Conservation (phyloP, 1,140 invertebrate species). For the Monomorium pharaonis region DNA sequence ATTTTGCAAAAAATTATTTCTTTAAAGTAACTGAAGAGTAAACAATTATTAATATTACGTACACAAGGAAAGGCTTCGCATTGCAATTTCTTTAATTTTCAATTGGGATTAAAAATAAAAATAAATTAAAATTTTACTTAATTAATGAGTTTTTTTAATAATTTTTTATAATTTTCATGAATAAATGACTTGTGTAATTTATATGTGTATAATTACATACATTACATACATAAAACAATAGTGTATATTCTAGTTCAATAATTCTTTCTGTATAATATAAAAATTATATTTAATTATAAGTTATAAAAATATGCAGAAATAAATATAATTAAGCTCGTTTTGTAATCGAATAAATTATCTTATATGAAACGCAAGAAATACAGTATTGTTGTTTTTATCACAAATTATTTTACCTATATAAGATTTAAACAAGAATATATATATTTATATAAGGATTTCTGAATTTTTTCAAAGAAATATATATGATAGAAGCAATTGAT, state of each 20-base stretch:
- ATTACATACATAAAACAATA: background rate
- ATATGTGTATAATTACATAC: background rate
- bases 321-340: background rate
- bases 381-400: background rate
- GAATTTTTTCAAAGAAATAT: background rate
- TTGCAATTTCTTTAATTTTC: constrained; percentile 12
- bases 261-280: constrained; percentile 5
- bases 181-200: background rate
- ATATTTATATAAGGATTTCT: background rate
- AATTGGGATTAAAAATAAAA: background rate
- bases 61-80: background rate
- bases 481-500: background rate
- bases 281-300: constrained; percentile 2
- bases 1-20: background rate
- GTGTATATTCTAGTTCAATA: background rate
- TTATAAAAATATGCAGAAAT: background rate
- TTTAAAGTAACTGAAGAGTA: background rate
- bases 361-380: constrained; percentile 13
- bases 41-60: background rate
- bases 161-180: background rate
- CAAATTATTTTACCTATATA: background rate
- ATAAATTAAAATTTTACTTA: background rate
- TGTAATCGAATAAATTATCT: constrained; percentile 36
- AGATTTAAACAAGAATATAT: background rate
- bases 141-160: background rate